Conservation (phyloP, 2,888 invertebrate genomes). For the Sphinx pinastri region DNA sequence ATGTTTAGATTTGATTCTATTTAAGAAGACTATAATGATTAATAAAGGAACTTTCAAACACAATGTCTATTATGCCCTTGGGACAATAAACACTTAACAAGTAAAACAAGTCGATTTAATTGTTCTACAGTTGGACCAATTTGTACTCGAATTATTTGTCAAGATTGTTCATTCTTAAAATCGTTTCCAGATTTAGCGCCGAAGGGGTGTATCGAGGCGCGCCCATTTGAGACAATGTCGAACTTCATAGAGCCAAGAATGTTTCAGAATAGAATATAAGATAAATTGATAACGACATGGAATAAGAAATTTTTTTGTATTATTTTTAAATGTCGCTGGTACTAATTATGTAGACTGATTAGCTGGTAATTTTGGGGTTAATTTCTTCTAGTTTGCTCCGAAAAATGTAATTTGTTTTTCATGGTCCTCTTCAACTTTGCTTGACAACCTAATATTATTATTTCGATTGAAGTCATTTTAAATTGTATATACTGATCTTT, state of each 20-base stretch:
- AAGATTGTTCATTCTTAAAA: constrained; percentile 73
- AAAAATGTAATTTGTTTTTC: too few relatives aligned
- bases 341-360: too few relatives aligned
- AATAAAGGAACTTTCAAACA: neutral
- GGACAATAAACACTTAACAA: constrained; percentile 52
- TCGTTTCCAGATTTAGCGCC: constrained; percentile 77
- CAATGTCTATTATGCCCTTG: constrained; percentile 23
- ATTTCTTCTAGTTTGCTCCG: too few relatives aligned
- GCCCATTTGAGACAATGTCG: constrained; percentile 60
- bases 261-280: constrained; percentile 40
- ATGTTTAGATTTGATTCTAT: too few relatives aligned
- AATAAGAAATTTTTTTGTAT: too few relatives aligned
- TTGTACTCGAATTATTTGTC: constrained; percentile 79
- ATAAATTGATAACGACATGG: neutral
- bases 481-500: too few relatives aligned
- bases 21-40: neutral
- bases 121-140: constrained; percentile 69
- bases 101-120: constrained; percentile 63
- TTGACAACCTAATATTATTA: too few relatives aligned
- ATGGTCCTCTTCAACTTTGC: too few relatives aligned
- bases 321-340: too few relatives aligned
- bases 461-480: too few relatives aligned
- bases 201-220: constrained; percentile 65
- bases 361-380: too few relatives aligned
- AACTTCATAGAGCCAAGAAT: constrained; percentile 42